Percentiles rank a stretch among this genome's conserved stretches.
phyloP scores from a whole-genome alignment of 1,140 invertebrate species.

The Pararge aegeria region DNA sequence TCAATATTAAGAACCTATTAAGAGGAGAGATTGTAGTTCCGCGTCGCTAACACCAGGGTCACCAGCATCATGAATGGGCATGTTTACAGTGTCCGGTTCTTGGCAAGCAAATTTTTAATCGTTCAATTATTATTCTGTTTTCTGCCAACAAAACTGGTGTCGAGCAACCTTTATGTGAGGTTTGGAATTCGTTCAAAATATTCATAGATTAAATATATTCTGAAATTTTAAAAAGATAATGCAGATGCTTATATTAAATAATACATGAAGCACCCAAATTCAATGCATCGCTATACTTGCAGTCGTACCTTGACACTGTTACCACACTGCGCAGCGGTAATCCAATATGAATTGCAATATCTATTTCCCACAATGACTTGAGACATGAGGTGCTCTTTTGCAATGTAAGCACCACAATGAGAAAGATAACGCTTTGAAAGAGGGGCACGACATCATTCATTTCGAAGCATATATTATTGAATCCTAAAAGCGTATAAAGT shows the following conservation, averaged over 20 bases:
- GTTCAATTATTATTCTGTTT: constrained; percentile 17
- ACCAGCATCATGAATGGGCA: constrained; percentile 47
- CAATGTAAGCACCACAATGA: constrained; percentile 24
- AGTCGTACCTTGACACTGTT: constrained; percentile 52
- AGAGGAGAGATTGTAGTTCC: constrained; percentile 54
- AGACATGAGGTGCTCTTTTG: constrained; percentile 26
- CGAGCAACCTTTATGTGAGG: background rate
- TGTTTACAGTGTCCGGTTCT: constrained; percentile 38
- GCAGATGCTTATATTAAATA: background rate
- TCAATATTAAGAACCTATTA: constrained; percentile 25
- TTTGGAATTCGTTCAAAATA: background rate
- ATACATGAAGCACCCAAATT: constrained; percentile 19
- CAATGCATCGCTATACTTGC: constrained; percentile 36
- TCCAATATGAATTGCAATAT: constrained; percentile 55
- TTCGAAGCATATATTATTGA: constrained; percentile 4
- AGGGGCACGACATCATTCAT: constrained; percentile 18
- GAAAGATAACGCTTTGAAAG: constrained; percentile 12
- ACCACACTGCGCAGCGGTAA: constrained; percentile 42
- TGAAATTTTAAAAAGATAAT: too few relatives aligned
- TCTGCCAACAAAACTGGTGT: background rate
- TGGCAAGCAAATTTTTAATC: constrained; percentile 13
- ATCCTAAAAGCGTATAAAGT: constrained; percentile 7
- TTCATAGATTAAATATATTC: background rate
- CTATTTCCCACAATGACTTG: constrained; percentile 47
- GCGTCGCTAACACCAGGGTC: constrained; percentile 48